These are phyloP conservation scores for Orussus abietinus DNA, from an alignment of 1,140 invertebrate genomes.

Conservation along the genomic window DNA sequence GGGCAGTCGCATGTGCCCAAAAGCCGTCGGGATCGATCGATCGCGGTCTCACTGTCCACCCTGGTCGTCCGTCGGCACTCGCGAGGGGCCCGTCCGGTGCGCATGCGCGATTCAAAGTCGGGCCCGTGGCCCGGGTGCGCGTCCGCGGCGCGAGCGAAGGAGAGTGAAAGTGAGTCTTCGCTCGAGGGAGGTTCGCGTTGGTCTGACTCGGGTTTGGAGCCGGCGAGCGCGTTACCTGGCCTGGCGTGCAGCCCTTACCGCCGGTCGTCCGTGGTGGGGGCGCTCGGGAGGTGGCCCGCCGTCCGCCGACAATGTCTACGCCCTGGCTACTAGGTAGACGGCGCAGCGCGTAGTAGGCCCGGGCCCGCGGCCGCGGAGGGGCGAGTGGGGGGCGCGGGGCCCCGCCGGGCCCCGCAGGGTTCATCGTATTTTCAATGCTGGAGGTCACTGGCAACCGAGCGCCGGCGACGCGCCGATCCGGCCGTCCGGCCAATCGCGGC, in stretches of 20 bases:
- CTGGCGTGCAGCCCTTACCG: slow-evolving; percentile 44
- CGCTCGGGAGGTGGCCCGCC: slow-evolving; percentile 23
- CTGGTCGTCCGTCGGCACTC: neutral
- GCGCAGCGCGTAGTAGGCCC: slow-evolving; percentile 12
- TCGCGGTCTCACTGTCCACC: neutral
- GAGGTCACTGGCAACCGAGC: slow-evolving; percentile 58
- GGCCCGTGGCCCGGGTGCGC: neutral
- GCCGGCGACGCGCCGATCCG: slow-evolving; percentile 20
- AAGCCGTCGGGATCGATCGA: neutral
- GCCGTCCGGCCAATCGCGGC: slow-evolving; percentile 14
- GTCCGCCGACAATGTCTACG: slow-evolving; percentile 42
- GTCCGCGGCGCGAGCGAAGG: slow-evolving; percentile 22
- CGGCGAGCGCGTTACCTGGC: slow-evolving; percentile 47
- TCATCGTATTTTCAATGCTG: slow-evolving; percentile 62
- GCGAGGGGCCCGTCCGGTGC: neutral
- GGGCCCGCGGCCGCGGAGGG: neutral
- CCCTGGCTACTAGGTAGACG: slow-evolving; percentile 42
- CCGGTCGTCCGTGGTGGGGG: slow-evolving; percentile 39
- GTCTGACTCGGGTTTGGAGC: slow-evolving; percentile 48
- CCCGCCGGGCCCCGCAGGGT: slow-evolving; percentile 53
- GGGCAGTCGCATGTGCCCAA: neutral
- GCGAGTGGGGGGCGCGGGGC: slow-evolving; percentile 23
- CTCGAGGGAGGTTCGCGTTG: slow-evolving; percentile 53
- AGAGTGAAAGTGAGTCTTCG: slow-evolving; percentile 53
- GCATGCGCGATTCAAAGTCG: too few species aligned